Base-by-base conservation (phyloP, 1,140 invertebrate species). In the Drosophila miranda region DNA sequence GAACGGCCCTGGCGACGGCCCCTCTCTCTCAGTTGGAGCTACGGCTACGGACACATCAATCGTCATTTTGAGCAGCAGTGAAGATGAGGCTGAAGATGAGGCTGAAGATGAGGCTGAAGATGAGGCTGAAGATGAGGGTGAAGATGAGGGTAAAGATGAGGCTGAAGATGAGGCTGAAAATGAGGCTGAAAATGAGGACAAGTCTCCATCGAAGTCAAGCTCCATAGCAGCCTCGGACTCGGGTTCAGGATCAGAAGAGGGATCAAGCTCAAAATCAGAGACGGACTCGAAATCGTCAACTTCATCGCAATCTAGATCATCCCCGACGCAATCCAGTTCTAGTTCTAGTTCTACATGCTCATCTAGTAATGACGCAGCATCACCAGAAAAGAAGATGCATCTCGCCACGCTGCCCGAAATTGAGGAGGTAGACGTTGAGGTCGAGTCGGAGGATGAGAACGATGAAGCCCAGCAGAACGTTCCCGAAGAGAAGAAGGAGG, bases 31-130 rank as follows among this genome's bases (percentile, higher is more conserved):
- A 1, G 8, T 58, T n/a, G 80, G 64, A 7, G 79, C 80, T 38
- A 83, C 79, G 1, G 79, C 56, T n/a, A 84, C 45, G 61, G 57
- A 6, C 59, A 67, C 2, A 82, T 76, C 16, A 83, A 38, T 38
- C 5, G 34, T 82, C 9, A 73, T 71, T 16, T 14, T 83, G 55
- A 75, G 84, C 28, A 83, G 71, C 60, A 55, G 55, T 13, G 70
- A 54, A 4, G 51, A 54, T 26, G 34, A 60, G 11, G n/a, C 23
- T 11, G 34, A 38, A 13, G 13, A 6, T 1, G 11, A 52, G 11
- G 6, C 23, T 11, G 34, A 38, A 13, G 13, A 6, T 1, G 11
- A 52, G 11, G 6, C 23, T 11, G 34, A 38, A 13, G 13, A 6
- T 1, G 11, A 52, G 11, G 6, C 23, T 11, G 34, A 38, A 13